Base-by-base conservation (phyloP, 2,888 invertebrate species). In the Proisotoma minuta region DNA sequence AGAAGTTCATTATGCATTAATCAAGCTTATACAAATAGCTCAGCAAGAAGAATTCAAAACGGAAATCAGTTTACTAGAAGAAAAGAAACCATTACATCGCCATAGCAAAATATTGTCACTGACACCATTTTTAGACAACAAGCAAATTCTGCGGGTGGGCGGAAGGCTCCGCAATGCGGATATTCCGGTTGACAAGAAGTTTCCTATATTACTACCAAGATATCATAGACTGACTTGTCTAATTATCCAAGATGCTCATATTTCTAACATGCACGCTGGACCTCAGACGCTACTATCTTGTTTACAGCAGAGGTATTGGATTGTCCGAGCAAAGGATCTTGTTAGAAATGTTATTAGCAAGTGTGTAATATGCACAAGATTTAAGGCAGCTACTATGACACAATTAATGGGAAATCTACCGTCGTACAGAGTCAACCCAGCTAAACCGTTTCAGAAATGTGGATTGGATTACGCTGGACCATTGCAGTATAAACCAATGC, bases 371-470 rank as follows among this genome's bases (percentile, higher is more conserved):
- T 74, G 73, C 49, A 57, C 58, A 8, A 40, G 62, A 29, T 8
- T 28, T 3, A 34, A 43, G 26, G 50, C 62, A 2, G 53, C 39
- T 3, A 29, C 20, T 40, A 60, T 69, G 3, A 15, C 53, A 8
- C 74, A 74, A 34, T 29, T 72, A 2, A 76, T 76, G 75, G 74
- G 73, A 12, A 26, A 75, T 48, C 65, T 76, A 26, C 76, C 75
- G 1, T 20, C 24, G 15, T 15, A 54, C 5, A 52, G 75, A 26
- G 69, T 74, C 0, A 63, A 53, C 1, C 65, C 69, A 5, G 29
- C 67, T 8, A 52, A 70, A n/a, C 68, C 75, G 43, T 76, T 76
- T 65, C 59, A 47, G 8, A 66, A 66, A 20, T 43, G 59, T 5
- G 69, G 65, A 22, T 29, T 66, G 5, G 69, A 69, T 29, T n/a